Base-by-base conservation (phyloP, 2,797 vertebrate genomes). In the Acomys russatus region DNA sequence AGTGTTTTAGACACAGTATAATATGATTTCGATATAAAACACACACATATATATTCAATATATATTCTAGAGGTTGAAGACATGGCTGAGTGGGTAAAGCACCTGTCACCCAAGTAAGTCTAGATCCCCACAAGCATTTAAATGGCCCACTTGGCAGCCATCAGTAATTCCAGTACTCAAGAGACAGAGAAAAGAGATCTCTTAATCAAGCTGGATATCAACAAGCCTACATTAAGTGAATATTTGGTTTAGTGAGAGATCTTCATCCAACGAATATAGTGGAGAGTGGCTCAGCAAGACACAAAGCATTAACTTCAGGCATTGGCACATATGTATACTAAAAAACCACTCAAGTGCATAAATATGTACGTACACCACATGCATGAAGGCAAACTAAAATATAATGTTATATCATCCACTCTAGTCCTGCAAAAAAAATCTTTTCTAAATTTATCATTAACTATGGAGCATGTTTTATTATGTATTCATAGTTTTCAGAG, bases 101-200 rank as follows among this genome's bases (percentile, higher is more conserved):
- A 33, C 2, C 28, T 22, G 28, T 0, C 9, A 49, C 28, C 1
- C 2, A 1, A 33, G 2, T 66, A 8, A 49, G 2, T 66, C 61
- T 64, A 28, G 38, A 84, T 84, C 4, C 15, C 9, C 25, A 84
- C 4, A 30, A 49, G 20, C 5, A 38, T 59, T 54, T 78, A 54
- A 84, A 64, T 44, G 18, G 17, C 11, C 25, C 33, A 17, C 17
- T 17, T 49, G 20, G 3, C 23, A 83, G 14, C 59, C 3, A 12
- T 33, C 15, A 49, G 17, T 44, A 84, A 84, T 49, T 15, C 38
- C 38, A 66, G 17, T 2, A 49, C 28, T 49, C 9, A 33, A 38
- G 63, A 66, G 28, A 49, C 5, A 12, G 35, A 20, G 12, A 11
- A 49, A 84, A 66, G 3, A 1, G 17, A 49, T 63, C 7, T 9